Evolutionary conservation across 2,113 vertebrate genomes (phyloP), one percentile per base, ranked within the genome.

Genomic region (Podarcis muralis): DNA sequence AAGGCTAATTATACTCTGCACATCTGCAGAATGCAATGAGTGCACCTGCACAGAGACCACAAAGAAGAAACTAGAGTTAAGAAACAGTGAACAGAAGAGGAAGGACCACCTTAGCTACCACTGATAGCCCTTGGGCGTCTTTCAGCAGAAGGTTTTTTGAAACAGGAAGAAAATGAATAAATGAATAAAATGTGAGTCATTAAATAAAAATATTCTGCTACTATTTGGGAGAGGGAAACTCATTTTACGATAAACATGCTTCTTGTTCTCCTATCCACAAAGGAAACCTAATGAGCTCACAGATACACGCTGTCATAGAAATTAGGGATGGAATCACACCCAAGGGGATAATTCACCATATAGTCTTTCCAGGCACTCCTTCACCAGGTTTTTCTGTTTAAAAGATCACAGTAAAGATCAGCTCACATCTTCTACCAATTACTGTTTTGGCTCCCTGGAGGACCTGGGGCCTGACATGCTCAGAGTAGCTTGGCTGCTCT

Each of bases 391-490:
- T 65, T 86, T 83, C 81, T 77, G 80, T 86, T 94, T 92, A 92
- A 95, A 84, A 57, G 86, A 92, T 85, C 87, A 81, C 84, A 84
- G 40, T 88, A 92, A 87, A 91, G 88, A 79, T 90, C 79, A 90
- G 90, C 75, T 88, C 88, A 86, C 91, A 92, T 91, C 91, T 89
- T 94, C 85, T 92, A 90, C 82, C 85, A 95, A 23, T 93, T 92
- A 94, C 82, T 30, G 83, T 68, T n/a, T 79, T 80, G 85, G 90
- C 88, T 94, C 40, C 85, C 89, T 87, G 88, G 82, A 89, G 75
- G 81, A 53, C 65, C 6, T 0, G 2, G 43, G 53, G 81, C 83
- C 88, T 93, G 91, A 92, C 85, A 85, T 69, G 66, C 78, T 87
- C 43, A 80, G 76, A n/a, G 0, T 75, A 40, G 83, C 65, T 79